Evolutionary conservation across 1,140 invertebrate genomes (phyloP).

Genomic region (Chelonus insularis): DNA sequence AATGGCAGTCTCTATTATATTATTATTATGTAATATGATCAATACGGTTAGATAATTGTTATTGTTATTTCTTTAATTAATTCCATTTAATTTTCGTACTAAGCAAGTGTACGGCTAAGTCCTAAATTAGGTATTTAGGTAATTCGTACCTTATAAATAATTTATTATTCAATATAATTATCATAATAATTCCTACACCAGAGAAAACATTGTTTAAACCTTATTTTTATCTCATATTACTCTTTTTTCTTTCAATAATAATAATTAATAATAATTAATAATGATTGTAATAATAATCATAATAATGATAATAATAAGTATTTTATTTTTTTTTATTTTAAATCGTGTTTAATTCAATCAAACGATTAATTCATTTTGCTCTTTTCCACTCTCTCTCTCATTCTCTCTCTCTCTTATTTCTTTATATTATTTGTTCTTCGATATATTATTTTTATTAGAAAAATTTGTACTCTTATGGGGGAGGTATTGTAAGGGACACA

Average conservation of each 20-base stretch:
- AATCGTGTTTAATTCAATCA: too few species aligned
- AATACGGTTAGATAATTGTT: conserved; percentile 1
- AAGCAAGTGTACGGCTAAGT: too few species aligned
- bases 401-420: conserved; percentile 20
- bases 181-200: conserved; percentile 52
- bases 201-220: conserved; percentile 56
- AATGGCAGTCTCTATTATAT: not conserved
- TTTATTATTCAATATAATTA: too few species aligned
- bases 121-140: too few species aligned
- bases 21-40: not conserved
- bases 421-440: conserved; percentile 47
- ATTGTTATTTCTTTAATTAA: not conserved
- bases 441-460: conserved; percentile 54
- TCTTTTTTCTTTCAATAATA: conserved; percentile 29
- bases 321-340: too few species aligned
- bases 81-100: too few species aligned
- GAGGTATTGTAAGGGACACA: conserved; percentile 54
- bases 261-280: too few species aligned
- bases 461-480: conserved; percentile 60
- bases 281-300: too few species aligned
- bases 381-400: too few species aligned
- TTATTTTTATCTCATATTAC: conserved; percentile 42
- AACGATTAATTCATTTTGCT: too few species aligned
- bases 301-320: too few species aligned
- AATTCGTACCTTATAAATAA: too few species aligned